Conservation (phyloP, 1,140 invertebrate genomes). For the Cotesia chilonis region DNA sequence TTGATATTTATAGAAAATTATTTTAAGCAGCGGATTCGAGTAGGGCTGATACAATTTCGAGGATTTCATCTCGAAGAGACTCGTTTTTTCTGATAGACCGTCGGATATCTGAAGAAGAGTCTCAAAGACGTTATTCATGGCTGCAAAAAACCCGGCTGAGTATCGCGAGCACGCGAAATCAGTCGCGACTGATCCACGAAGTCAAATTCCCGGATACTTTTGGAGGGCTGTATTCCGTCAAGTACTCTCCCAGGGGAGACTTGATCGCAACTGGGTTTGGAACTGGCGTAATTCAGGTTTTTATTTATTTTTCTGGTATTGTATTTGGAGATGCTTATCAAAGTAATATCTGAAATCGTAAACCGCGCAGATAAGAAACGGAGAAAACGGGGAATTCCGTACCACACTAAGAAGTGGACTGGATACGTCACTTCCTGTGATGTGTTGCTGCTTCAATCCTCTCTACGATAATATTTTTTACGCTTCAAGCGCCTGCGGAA, state of each 20-base stretch:
- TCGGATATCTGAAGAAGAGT: conserved; percentile 40
- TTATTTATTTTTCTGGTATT: background rate
- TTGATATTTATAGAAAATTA: background rate
- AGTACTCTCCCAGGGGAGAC: conserved; percentile 46
- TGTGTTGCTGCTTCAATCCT: conserved; percentile 52
- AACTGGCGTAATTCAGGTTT: conserved; percentile 50
- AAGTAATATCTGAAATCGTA: too few relatives aligned
- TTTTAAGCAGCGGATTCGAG: background rate
- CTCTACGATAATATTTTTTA: conserved; percentile 44
- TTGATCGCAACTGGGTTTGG: conserved; percentile 44
- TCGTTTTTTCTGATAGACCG: conserved; percentile 40
- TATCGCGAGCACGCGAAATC: conserved; percentile 30
- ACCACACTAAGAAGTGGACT: conserved; percentile 40
- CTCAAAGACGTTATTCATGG: conserved; percentile 41
- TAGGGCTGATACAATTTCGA: background rate
- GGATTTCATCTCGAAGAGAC: conserved; percentile 1
- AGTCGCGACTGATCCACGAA: conserved; percentile 39
- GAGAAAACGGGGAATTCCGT: conserved; percentile 42
- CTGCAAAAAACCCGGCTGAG: conserved; percentile 37
- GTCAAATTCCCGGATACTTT: conserved; percentile 43
- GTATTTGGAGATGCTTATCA: too few relatives aligned
- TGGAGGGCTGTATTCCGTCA: conserved; percentile 44
- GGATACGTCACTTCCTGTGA: conserved; percentile 44
- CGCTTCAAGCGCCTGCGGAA: conserved; percentile 49
- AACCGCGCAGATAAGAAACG: conserved; percentile 39